Percentiles rank a stretch among this genome's conserved stretches.
phyloP scores from a whole-genome alignment of 2,797 vertebrate species.

The Myotis planiceps region DNA sequence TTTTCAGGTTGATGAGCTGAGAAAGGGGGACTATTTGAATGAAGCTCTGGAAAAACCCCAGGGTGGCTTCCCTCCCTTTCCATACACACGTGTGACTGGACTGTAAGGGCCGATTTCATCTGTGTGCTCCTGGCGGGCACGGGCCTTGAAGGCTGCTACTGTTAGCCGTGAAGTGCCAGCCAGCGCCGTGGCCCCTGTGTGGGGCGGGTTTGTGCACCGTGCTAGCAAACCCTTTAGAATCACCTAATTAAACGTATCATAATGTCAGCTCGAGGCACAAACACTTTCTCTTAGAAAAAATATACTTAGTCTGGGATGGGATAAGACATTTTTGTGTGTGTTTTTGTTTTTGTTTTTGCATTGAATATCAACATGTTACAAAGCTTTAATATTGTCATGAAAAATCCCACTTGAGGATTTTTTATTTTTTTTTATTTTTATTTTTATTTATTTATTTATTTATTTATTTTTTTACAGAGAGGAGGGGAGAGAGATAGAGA shows the following conservation, averaged over 20 bases:
- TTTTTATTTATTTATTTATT: too few relatives aligned
- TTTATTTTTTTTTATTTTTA: too few relatives aligned
- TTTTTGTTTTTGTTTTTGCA: background rate
- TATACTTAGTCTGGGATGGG: background rate
- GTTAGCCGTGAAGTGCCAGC: background rate
- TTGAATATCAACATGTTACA: conserved; percentile 11
- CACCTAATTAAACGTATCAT: conserved; percentile 60
- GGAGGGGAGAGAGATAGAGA: too few relatives aligned
- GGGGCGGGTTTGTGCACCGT: conserved; percentile 24
- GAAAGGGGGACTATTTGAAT: conserved; percentile 72
- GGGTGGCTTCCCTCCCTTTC: conserved; percentile 62
- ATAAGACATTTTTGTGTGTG: background rate
- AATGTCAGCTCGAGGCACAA: background rate
- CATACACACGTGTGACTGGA: conserved; percentile 32
- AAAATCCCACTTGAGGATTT: conserved; percentile 1
- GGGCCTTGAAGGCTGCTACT: conserved; percentile 52
- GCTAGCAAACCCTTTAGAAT: background rate
- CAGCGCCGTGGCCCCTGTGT: background rate
- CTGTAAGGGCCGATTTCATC: conserved; percentile 25
- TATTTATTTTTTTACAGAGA: too few relatives aligned
- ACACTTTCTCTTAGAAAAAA: conserved; percentile 49
- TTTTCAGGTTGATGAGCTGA: conserved; percentile 80
- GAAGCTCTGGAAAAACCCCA: conserved; percentile 81
- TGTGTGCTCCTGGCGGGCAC: background rate
- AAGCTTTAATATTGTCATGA: conserved; percentile 12